These are phyloP conservation scores for Tupiocoris notatus DNA, from an alignment of 2,888 invertebrate species.

Conservation along the genomic window DNA sequence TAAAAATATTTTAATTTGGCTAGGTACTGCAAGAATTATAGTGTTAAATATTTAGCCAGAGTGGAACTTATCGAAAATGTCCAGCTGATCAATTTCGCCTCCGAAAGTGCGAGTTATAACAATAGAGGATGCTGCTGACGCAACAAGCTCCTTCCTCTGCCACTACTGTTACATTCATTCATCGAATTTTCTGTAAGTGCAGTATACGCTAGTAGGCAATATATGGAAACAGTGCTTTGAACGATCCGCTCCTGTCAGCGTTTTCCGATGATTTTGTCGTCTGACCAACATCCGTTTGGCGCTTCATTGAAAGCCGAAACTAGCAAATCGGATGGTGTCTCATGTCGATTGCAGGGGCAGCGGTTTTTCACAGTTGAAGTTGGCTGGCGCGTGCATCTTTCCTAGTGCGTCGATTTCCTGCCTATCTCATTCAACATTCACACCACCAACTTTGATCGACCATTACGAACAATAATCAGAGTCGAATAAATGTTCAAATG, in stretches of 20 bases:
- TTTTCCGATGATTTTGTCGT: constrained; percentile 7
- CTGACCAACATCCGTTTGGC: constrained; percentile 13
- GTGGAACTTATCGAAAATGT: too few relatives aligned
- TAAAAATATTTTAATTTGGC: too few relatives aligned
- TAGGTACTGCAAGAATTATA: too few relatives aligned
- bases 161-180: background rate
- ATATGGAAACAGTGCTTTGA: background rate
- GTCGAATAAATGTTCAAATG: too few relatives aligned
- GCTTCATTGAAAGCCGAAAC: constrained; percentile 18
- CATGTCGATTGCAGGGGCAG: background rate
- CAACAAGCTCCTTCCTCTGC: background rate
- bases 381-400: background rate
- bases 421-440: too few relatives aligned
- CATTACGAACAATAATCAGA: too few relatives aligned
- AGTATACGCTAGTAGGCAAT: background rate
- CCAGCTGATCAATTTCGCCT: too few relatives aligned
- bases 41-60: too few relatives aligned
- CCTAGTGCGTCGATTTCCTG: background rate
- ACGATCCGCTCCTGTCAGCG: background rate
- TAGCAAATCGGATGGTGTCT: background rate
- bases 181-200: background rate
- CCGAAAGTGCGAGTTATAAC: too few relatives aligned
- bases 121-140: background rate
- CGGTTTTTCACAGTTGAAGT: background rate
- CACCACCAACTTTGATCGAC: too few relatives aligned